These are phyloP conservation scores for Solenopsis invicta DNA, from an alignment of 1,140 invertebrate species.

Conservation along the genomic window DNA sequence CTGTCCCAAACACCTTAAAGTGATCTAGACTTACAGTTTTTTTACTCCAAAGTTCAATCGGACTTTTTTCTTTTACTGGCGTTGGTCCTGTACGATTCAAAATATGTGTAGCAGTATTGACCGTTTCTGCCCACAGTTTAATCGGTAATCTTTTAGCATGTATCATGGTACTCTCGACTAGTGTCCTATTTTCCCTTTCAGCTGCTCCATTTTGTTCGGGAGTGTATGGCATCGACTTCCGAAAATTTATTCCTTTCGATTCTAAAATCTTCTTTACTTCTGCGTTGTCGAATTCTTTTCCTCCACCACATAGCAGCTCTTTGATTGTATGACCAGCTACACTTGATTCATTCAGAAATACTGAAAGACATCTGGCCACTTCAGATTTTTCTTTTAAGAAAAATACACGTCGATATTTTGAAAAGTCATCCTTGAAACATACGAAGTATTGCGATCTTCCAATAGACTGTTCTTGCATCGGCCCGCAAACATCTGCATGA, in stretches of 20 bases:
- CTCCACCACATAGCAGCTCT: conserved; percentile 22
- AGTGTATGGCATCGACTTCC: conserved; percentile 19
- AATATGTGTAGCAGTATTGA: conserved; percentile 48
- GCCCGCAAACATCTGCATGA: conserved; percentile 71
- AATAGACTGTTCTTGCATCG: conserved; percentile 64
- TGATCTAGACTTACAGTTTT: neutral
- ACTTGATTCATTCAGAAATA: conserved; percentile 31
- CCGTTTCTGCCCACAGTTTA: conserved; percentile 54
- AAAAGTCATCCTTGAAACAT: conserved; percentile 74
- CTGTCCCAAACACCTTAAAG: conserved; percentile 31
- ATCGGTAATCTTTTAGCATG: conserved; percentile 39
- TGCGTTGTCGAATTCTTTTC: conserved; percentile 33
- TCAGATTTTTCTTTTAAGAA: conserved; percentile 71
- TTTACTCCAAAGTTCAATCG: neutral
- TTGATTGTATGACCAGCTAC: neutral
- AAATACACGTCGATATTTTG: conserved; percentile 47
- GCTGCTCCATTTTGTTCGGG: conserved; percentile 54
- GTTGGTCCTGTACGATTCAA: neutral
- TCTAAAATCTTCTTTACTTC: conserved; percentile 14
- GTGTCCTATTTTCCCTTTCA: conserved; percentile 30
- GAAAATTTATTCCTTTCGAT: conserved; percentile 22
- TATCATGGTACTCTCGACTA: conserved; percentile 38
- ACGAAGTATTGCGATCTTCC: conserved; percentile 70
- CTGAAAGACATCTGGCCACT: neutral
- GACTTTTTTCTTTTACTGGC: neutral